A percentile compares a stretch with the other conserved stretches of the same genome.
Conservation (phyloP, 2,113 vertebrate species). For the Leptobrachium ailaonicum region DNA sequence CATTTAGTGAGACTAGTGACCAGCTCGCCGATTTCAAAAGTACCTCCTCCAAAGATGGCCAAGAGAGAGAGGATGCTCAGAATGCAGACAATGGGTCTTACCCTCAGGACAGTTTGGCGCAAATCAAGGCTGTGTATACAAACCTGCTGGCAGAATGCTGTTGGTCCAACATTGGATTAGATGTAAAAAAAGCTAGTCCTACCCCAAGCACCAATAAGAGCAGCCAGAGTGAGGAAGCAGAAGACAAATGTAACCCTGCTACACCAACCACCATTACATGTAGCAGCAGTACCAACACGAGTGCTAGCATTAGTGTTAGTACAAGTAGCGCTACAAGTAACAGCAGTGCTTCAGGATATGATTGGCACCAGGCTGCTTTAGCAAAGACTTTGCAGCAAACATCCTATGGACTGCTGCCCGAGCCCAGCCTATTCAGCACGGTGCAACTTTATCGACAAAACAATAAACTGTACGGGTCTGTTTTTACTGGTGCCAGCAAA, state of each 20-base stretch:
- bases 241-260: constrained; percentile 47
- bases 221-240: constrained; percentile 63
- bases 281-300: constrained; percentile 57
- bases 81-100: constrained; percentile 77
- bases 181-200: constrained; percentile 86
- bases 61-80: constrained; percentile 78
- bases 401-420: constrained; percentile 90
- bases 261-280: constrained; percentile 52
- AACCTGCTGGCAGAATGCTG: constrained; percentile 94
- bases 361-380: constrained; percentile 97
- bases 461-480: constrained; percentile 95
- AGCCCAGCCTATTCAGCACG: constrained; percentile 97
- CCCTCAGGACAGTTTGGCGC: constrained; percentile 92
- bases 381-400: constrained; percentile 97
- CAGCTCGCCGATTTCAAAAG: constrained; percentile 85
- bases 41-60: constrained; percentile 77
- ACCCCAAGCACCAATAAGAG: constrained; percentile 72
- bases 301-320: constrained; percentile 65
- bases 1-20: constrained; percentile 92
- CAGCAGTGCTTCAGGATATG: constrained; percentile 82
- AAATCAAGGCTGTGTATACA: constrained; percentile 95
- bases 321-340: constrained; percentile 57
- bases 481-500: constrained; percentile 97
- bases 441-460: constrained; percentile 98
- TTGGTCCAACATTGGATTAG: constrained; percentile 91